These are phyloP conservation scores for Hypsopygia costalis DNA, from an alignment of 2,888 invertebrate species.

Conservation along the genomic window DNA sequence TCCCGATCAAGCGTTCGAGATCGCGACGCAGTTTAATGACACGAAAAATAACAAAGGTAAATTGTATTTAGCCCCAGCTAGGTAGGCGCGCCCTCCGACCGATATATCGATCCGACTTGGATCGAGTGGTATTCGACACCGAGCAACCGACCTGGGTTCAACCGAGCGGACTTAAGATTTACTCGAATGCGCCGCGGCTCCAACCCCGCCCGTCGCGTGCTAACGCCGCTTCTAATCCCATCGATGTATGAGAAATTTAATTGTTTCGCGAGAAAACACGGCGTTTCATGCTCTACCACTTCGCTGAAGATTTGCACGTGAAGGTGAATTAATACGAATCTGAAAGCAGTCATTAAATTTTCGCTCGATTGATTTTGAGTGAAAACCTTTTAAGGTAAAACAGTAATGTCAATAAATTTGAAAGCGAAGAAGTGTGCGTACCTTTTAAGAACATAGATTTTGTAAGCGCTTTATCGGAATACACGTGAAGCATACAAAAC, in stretches of 20 bases:
- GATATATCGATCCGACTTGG: conserved; percentile 60
- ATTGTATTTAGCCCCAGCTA: conserved; percentile 75
- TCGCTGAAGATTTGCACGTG: conserved; percentile 50
- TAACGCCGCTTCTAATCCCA: conserved; percentile 53
- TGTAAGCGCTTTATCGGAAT: conserved; percentile 27
- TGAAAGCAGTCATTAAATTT: conserved; percentile 76
- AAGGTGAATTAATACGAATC: conserved; percentile 66
- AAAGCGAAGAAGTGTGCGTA: conserved; percentile 39
- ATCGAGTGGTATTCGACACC: conserved; percentile 54
- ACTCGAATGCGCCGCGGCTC: conserved; percentile 44
- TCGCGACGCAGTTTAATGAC: conserved; percentile 80
- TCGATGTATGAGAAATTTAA: conserved; percentile 71
- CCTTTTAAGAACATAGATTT: conserved; percentile 45
- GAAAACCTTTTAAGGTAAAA: conserved; percentile 69
- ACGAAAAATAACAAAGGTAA: conserved; percentile 81
- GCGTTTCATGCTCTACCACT: conserved; percentile 55
- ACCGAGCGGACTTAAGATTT: conserved; percentile 62
- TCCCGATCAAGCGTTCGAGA: conserved; percentile 75
- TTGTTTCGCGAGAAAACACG: conserved; percentile 70
- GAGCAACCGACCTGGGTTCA: conserved; percentile 56
- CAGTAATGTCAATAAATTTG: conserved; percentile 56
- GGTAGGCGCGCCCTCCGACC: conserved; percentile 60
- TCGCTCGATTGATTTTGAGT: conserved; percentile 64
- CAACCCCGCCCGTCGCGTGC: conserved; percentile 42
- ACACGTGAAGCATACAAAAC: conserved; percentile 25